Evolutionary conservation across 2,797 vertebrate genomes (phyloP).

Genomic region (Nannoperca australis): DNA sequence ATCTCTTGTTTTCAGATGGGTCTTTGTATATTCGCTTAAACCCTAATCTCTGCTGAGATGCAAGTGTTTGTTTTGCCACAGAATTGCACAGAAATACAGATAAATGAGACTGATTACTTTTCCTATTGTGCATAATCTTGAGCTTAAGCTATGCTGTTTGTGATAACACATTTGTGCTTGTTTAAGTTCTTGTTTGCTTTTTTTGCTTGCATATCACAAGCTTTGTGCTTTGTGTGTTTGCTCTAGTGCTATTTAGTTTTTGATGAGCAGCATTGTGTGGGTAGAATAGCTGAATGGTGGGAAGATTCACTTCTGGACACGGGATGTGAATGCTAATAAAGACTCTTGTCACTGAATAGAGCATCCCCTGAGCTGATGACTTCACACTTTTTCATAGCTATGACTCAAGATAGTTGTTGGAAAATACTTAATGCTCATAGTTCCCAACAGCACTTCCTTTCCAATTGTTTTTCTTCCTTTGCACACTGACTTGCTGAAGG

Average conservation of each 20-base stretch:
- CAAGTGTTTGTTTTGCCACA: slow-evolving; percentile 53
- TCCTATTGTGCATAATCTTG: slow-evolving; percentile 35
- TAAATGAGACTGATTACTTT: slow-evolving; percentile 57
- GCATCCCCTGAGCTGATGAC: slow-evolving; percentile 43
- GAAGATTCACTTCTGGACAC: slow-evolving; percentile 43
- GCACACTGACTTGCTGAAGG: slow-evolving; percentile 35
- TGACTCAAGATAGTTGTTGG: slow-evolving; percentile 49
- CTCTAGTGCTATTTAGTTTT: slow-evolving; percentile 41
- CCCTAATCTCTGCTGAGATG: slow-evolving; percentile 51
- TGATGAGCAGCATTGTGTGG: slow-evolving; percentile 52
- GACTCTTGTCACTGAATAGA: slow-evolving; percentile 37
- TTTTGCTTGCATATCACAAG: slow-evolving; percentile 33
- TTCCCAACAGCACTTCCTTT: slow-evolving; percentile 17
- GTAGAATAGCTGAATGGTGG: slow-evolving; percentile 40
- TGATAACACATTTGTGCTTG: slow-evolving; percentile 39
- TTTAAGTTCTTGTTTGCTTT: slow-evolving; percentile 40
- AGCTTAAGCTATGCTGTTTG: slow-evolving; percentile 40
- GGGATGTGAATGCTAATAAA: slow-evolving; percentile 59
- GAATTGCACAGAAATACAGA: slow-evolving; percentile 45
- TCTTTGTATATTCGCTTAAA: slow-evolving; percentile 53
- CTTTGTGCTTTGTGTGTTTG: slow-evolving; percentile 48
- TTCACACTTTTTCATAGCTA: slow-evolving; percentile 50
- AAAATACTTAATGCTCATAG: slow-evolving; percentile 34
- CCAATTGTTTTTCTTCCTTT: slow-evolving; percentile 24
- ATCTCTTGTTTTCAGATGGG: slow-evolving; percentile 46